Base-by-base conservation (phyloP, 2,113 vertebrate genomes). In the Deroptyus accipitrinus region DNA sequence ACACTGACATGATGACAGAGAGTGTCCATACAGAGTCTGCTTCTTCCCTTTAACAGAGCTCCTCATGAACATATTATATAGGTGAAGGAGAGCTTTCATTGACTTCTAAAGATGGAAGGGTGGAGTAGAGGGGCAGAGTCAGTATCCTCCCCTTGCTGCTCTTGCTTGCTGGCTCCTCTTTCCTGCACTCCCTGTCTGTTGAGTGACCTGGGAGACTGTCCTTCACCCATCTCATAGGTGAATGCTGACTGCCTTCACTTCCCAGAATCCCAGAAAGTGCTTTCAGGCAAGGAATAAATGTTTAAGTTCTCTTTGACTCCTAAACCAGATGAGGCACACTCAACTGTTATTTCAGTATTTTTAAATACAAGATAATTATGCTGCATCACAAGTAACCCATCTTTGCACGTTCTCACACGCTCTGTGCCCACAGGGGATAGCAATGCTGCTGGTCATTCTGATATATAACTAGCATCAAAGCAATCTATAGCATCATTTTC, bases 401-500 rank as follows among this genome's bases (percentile, higher is more conserved):
- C 68, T 87, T 81, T 89, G 17, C 39, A 12, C 0, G 0, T 90
- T 92, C 51, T 92, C 54, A 73, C 88, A 44, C 2, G 5, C 10
- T 49, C 80, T 28, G 14, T 64, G 92, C 51, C 73, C 74, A 6
- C n/a, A 51, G 88, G 66, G 86, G 78, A 41, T 86, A 84, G 84
- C 75, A 92, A 30, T 90, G 81, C 94, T 97, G 88, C 94, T 96
- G 92, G 57, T 83, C 35, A 54, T 92, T 89, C 91, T 86, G 80
- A 83, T 88, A 55, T 37, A 73, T 91, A 89, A 81, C 95, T 88
- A 83, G 84, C 88, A 86, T 91, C 87, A 86, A 68, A 92, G 86
- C 78, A 94, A 90, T 88, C 88, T 75, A 91, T n/a, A 91, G 52
- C 74, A 70, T 96, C 90, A 92, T 96, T 97, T 97, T 95, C 86